Evolutionary conservation across 2,113 vertebrate genomes (phyloP), one percentile per base, ranked within the genome.

Genomic region (Rhegmatorhina hoffmannsi): DNA sequence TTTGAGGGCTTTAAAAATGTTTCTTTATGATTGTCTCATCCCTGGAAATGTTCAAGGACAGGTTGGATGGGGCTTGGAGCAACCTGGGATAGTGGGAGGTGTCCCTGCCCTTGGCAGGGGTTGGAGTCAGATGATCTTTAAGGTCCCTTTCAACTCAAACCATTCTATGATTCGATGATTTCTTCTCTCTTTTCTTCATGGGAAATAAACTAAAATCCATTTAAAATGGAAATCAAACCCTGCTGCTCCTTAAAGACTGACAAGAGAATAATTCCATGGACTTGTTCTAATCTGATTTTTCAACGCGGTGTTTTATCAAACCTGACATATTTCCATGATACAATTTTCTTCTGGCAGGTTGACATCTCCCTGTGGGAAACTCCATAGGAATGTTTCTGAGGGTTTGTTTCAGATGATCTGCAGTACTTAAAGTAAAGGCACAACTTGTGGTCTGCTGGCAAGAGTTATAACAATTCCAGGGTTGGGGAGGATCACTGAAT

Each of bases 341-440:
- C 46, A n/a, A 84, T 96, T 97, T 92, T 70, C 69, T 90, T 89
- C 29, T 94, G 92, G 94, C 91, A 95, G 87, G 52, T 33, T 89
- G 89, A 79, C 69, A 82, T 82, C 87, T 92, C 81, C 94, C 76
- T 25, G 1, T 52, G 64, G 83, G 86, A 94, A 89, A 86, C 63
- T 93, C 75, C 92, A 62, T 24, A 50, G 76, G 79, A 94, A 81
- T 75, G 31, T 47, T 92, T 87, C 86, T 88, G 59, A 90, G 70
- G 72, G 46, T 12, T 59, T 86, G 34, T 69, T 86, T 88, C 20
- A 77, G 70, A 76, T 11, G 36, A 66, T 86, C 31, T 68, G 60
- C 72, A 69, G 26, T 16, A 94, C 88, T 78, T 70, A 53, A 78
- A 84, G 59, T 33, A 28, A 88, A 95, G 68, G 55, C 52, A 81